Percentiles rank a stretch among this genome's conserved stretches.
Conservation (phyloP, 35 echinoderm and acorn worm genomes). For the Eucidaris tribuloides region DNA sequence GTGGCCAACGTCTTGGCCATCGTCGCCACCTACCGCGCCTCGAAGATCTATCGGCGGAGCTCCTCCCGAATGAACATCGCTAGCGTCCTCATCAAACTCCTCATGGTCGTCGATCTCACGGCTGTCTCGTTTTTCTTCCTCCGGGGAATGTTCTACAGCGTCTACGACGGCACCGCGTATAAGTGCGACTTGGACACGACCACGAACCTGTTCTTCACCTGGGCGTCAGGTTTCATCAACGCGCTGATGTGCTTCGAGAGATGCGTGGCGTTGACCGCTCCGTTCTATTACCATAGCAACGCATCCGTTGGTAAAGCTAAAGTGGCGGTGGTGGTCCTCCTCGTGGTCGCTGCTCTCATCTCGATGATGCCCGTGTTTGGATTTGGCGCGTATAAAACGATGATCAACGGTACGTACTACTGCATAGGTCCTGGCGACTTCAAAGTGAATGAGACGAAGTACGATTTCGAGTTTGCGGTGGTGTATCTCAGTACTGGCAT, state of each 20-base stretch:
- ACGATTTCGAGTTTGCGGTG: constrained; percentile 20
- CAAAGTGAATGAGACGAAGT: not conserved
- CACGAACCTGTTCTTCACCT: constrained; percentile 52
- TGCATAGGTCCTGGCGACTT: constrained; percentile 59
- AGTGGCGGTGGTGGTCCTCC: not conserved
- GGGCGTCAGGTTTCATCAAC: constrained; percentile 51
- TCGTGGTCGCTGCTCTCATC: not conserved
- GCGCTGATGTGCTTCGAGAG: constrained; percentile 48
- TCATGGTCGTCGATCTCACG: constrained; percentile 32
- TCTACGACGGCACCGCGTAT: constrained; percentile 25
- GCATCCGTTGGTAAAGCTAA: constrained; percentile 32
- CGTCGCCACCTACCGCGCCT: constrained; percentile 5
- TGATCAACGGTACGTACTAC: not conserved
- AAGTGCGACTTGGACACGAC: constrained; percentile 34
- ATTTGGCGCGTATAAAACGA: constrained; percentile 43
- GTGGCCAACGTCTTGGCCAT: constrained; percentile 27
- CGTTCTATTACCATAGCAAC: constrained; percentile 46
- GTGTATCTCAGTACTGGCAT: constrained; percentile 10
- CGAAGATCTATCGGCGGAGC: not conserved
- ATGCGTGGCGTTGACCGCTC: constrained; percentile 33
- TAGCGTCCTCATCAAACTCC: not conserved
- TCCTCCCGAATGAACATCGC: not conserved
- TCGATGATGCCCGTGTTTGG: constrained; percentile 31
- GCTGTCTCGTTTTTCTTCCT: constrained; percentile 37
- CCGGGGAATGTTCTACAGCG: constrained; percentile 16